Conservation (phyloP, 1,140 invertebrate genomes). For the Drosophila mojavensis region DNA sequence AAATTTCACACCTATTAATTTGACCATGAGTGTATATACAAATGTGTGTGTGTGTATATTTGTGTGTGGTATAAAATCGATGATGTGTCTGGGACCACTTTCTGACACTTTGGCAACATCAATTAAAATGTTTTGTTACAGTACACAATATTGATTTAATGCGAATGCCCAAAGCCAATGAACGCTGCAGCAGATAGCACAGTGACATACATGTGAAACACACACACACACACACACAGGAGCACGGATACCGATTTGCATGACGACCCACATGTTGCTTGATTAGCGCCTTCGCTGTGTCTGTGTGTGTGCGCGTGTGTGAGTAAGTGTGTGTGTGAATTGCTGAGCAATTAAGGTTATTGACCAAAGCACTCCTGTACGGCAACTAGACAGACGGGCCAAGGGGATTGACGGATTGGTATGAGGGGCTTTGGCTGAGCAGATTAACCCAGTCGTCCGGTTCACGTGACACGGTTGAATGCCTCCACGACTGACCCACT, state of each 20-base stretch:
- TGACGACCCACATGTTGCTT: conserved; percentile 12
- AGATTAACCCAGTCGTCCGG: background rate
- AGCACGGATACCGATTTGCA: background rate
- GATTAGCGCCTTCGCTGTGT: conserved; percentile 52
- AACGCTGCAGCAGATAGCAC: background rate
- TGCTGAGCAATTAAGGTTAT: conserved; percentile 80
- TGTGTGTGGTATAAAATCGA: no score
- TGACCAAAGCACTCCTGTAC: conserved; percentile 51
- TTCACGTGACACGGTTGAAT: conserved; percentile 54
- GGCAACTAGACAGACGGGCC: background rate
- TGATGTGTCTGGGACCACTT: no score
- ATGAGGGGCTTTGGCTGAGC: no score
- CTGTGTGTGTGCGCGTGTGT: conserved; percentile 10
- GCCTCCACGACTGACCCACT: conserved; percentile 52
- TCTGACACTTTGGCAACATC: conserved; percentile 7
- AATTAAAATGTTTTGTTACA: conserved; percentile 38
- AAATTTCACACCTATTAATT: no score
- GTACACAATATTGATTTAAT: conserved; percentile 66
- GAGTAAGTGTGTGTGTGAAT: conserved; percentile 52
- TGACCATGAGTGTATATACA: no score
- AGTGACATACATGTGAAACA: conserved; percentile 45
- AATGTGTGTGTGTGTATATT: no score
- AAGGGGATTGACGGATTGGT: background rate
- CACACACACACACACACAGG: conserved; percentile 1
- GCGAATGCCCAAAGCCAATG: conserved; percentile 51